Evolutionary conservation across 2,888 invertebrate genomes (phyloP).

Genomic region (Acrobasis consociella): DNA sequence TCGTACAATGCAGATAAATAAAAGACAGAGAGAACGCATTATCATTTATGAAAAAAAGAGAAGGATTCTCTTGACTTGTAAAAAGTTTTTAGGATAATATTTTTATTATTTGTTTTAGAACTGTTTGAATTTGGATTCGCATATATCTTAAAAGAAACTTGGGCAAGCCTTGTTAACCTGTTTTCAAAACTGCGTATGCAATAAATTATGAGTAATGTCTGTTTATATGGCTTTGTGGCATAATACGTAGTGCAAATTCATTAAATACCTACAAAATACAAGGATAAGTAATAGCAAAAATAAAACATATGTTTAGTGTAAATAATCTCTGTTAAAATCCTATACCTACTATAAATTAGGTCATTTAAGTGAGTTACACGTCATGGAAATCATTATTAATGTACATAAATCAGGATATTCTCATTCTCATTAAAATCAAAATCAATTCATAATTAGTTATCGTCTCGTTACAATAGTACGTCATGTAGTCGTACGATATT

Average conservation of each 20-base stretch:
- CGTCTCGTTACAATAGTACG: constrained; percentile 42
- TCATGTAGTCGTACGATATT: constrained; percentile 61
- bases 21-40: not conserved
- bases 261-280: not conserved
- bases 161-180: not conserved
- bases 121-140: not conserved
- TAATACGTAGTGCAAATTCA: too few species aligned
- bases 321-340: not conserved
- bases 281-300: not conserved
- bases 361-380: not conserved
- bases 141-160: not conserved
- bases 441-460: constrained; percentile 30
- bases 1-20: not conserved
- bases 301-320: not conserved
- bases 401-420: not conserved
- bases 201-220: not conserved
- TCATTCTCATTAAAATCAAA: not conserved
- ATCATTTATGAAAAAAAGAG: not conserved
- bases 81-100: not conserved
- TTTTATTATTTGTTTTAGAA: not conserved
- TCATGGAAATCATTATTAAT: not conserved
- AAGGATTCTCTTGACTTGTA: not conserved
- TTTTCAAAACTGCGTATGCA: constrained; percentile 2
- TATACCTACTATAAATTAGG: not conserved
- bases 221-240: not conserved